Evolutionary conservation across 2,888 invertebrate species (phyloP), one percentile per base, ranked within the genome.

Genomic region (Eupithecia tripunctaria): DNA sequence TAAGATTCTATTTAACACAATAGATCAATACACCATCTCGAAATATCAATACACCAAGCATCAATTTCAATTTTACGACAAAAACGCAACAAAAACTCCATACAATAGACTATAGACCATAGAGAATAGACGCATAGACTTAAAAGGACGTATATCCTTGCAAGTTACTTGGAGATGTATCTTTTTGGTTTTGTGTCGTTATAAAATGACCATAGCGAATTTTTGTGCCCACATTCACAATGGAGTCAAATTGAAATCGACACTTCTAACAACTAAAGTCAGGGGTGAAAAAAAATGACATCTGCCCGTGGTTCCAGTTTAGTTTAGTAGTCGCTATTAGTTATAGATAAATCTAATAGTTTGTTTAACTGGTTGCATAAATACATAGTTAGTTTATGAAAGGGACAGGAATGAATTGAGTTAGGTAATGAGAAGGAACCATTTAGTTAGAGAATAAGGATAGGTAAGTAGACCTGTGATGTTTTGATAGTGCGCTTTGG

Each of bases 241-340:
- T 75, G 29, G 68, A 66, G 68, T 75, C 72, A 71, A 76, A 76
- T 78, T 78, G 78, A 76, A 75, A 75, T 78, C 75, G 76, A 76
- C 78, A 78, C 76, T 74, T 73, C 64, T 66, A 60, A 69, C 65
- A 67, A 70, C 75, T 75, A 69, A 70, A 73, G 72, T 72, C 70
- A 73, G 67, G 62, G 67, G 18, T 47, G 47, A 71, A 76, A 78
- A 77, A 74, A 73, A 8, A 27, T 14, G 51, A 73, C 78, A 78
- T 76, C 78, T 78, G 78, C 68, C 21, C 36, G 38, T 63, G 66
- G 62, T 64, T 29, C 64, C 67, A 74, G 69, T 59, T 32, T 68
- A 65, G 38, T 38, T 43, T n/a, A 60, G 43, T 43, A 25, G 21
- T n/a, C 29, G 10, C 18, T 32, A 21, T 27, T 36, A 51, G 14